phyloP scores from a whole-genome alignment of 2,797 vertebrate genomes.

The Pristis pectinata region DNA sequence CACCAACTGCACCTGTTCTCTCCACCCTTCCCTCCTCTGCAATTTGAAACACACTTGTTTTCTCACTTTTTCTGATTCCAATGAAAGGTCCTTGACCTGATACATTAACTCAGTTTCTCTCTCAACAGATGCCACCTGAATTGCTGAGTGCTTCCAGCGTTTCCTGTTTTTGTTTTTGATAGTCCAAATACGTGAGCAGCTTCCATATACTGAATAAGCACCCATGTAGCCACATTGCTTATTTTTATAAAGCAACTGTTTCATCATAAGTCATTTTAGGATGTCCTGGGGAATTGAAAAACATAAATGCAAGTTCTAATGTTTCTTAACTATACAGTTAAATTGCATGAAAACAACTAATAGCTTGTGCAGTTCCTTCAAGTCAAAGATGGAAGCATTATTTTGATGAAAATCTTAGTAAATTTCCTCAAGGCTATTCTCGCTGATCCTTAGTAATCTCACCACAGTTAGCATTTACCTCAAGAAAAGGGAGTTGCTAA shows the following conservation, averaged over 20 bases:
- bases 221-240: neutral
- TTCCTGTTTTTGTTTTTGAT: too few species aligned
- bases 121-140: too few species aligned
- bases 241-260: neutral
- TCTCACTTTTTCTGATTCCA: too few species aligned
- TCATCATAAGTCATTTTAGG: neutral
- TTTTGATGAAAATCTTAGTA: neutral
- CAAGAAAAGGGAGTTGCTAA: neutral
- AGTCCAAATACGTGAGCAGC: too few species aligned
- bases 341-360: neutral
- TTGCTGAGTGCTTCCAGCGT: too few species aligned
- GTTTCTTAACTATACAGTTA: neutral
- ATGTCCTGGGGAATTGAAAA: neutral
- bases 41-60: too few species aligned
- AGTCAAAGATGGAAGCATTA: neutral
- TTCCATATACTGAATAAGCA: too few species aligned
- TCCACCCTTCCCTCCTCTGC: too few species aligned
- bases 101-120: too few species aligned
- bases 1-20: too few species aligned
- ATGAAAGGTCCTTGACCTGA: too few species aligned
- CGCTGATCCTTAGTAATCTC: too few species aligned
- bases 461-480: neutral
- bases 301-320: neutral
- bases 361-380: neutral
- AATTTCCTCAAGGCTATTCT: neutral